Evolutionary conservation across 2,113 vertebrate species (phyloP), one percentile per base, ranked within the genome.

Genomic region (Carlito syrichta): DNA sequence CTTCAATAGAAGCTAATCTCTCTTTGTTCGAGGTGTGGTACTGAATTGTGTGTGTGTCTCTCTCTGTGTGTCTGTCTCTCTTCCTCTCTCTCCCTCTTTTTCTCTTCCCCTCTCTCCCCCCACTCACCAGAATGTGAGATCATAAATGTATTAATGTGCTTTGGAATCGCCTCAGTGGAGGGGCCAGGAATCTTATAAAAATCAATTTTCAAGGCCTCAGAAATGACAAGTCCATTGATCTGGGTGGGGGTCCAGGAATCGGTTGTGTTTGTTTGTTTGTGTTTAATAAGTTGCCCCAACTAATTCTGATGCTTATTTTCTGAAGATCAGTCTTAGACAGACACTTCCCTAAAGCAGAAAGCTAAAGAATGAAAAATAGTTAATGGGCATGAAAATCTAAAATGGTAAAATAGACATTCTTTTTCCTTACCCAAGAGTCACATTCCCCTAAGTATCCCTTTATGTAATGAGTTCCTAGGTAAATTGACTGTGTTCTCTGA

Each of bases 171-270:
- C 50, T 40, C 68, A 27, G 50, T 48, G 38, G 43, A 85, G 3
- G 38, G 23, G 8, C 68, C 69, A 77, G 45, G 19, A 84, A 92
- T 77, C 23, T 66, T 89, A 68, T 94, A 62, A 82, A 74, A 82
- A 97, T 83, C 48, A 69, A 27, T 82, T 92, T 94, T 76, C 23
- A 62, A 79, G 86, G 32, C 48, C 69, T 89, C 52, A 84, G 43
- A 89, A 95, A 85, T 84, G 76, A 45, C 38, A 95, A 43, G 63
- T 68, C 60, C 13, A 16, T 63, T 86, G 48, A 76, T 73, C 32
- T 90, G 58, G 10, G n/a, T 66, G 52, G 82, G 35, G 25, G 12
- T 54, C 58, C 78, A 85, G 35, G 35, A 84, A 60, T 81, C 43
- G 92, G 52, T 71, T 58, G 40, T 16, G 22, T 89, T 83, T 84